Percentiles rank a stretch among this genome's conserved stretches.
phyloP scores from a whole-genome alignment of 2,888 invertebrate genomes.

The Drosophila recens region DNA sequence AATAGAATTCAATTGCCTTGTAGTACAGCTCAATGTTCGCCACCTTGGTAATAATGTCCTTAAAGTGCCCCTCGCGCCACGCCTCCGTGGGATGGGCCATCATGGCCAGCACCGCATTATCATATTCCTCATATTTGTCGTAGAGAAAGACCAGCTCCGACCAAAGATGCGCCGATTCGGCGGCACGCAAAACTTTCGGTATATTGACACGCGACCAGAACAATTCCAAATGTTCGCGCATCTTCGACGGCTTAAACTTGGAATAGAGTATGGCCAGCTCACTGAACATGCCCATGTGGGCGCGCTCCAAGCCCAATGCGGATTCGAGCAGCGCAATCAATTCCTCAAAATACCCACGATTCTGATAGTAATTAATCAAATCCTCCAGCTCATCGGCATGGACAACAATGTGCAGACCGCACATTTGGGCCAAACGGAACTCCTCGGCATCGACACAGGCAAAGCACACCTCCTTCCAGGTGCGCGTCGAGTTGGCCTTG shows the following conservation, averaged over 20 bases:
- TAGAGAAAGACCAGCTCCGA: conserved; percentile 99
- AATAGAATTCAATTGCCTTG: conserved; percentile 99
- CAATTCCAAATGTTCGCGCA: conserved; percentile 99
- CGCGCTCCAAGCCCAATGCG: conserved; percentile 97
- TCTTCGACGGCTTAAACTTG: conserved; percentile 99
- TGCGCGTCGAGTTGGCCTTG: conserved; percentile 97
- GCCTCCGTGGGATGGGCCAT: conserved; percentile 99
- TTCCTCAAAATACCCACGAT: conserved; percentile 99
- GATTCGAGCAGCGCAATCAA: conserved; percentile 97
- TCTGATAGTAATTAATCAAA: conserved; percentile 99
- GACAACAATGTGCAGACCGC: conserved; percentile 99
- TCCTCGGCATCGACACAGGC: conserved; percentile 99
- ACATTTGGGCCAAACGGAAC: conserved; percentile 99
- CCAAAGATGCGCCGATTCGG: conserved; percentile 99
- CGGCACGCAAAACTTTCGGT: conserved; percentile 99
- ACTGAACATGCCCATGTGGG: conserved; percentile 99
- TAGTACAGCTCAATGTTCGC: conserved; percentile 99
- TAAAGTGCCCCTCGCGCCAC: conserved; percentile 99
- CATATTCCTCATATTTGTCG: conserved; percentile 99
- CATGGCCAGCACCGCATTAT: conserved; percentile 99
- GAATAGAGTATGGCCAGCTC: conserved; percentile 99
- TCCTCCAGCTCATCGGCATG: conserved; percentile 99
- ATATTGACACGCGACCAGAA: conserved; percentile 99
- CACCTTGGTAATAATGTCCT: conserved; percentile 97
- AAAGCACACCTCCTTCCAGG: conserved; percentile 99